Base-by-base conservation (phyloP, 1,140 invertebrate species). In the Heliconius congener region DNA sequence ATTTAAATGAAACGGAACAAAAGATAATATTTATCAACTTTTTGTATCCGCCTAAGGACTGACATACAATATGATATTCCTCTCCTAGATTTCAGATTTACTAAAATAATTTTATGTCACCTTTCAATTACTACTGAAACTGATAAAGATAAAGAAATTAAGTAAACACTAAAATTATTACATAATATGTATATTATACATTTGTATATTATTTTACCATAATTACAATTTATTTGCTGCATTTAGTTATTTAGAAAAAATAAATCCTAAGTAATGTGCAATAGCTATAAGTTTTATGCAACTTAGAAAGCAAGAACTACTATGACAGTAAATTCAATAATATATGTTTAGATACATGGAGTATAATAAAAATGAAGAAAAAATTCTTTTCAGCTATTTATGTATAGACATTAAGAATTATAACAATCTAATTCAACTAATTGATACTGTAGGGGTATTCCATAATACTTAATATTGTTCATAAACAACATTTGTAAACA, bases 301-400 rank as follows among this genome's bases (percentile, higher is more conserved):
- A 66, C 3, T 27, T 66, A 16, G 8, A 66, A 66, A 66, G 60
- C 60, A 66, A 66, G n/a, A 66, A 30, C 60, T 57, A 57, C 55
- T 13, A 71, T 71, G 39, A 71, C 34, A 71, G 71, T 71, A 66
- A 16, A 30, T 66, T 66, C 13, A 66, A 4, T 66, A 66, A 66
- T 66, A 66, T 30, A 66, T 66, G 23, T 66, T 66, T 30, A n/a
- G 11, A 66, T 66, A 66, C 60, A 66, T 66, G 3, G 1, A 66
- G n/a, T 66, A 66, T 66, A 27, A 30, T 66, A 13, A 66, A 66
- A 66, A 27, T 27, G 30, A 66, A 23, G 19, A 57, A 57, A 57
- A 57, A 0, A 57, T 23, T 57, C 3, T 19, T 23, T 57, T 23
- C n/a, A 11, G n/a, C 55, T 23, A n/a, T 23, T 57, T 57, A n/a